Conservation (phyloP, 2,113 vertebrate species). For the Ellobius talpinus region DNA sequence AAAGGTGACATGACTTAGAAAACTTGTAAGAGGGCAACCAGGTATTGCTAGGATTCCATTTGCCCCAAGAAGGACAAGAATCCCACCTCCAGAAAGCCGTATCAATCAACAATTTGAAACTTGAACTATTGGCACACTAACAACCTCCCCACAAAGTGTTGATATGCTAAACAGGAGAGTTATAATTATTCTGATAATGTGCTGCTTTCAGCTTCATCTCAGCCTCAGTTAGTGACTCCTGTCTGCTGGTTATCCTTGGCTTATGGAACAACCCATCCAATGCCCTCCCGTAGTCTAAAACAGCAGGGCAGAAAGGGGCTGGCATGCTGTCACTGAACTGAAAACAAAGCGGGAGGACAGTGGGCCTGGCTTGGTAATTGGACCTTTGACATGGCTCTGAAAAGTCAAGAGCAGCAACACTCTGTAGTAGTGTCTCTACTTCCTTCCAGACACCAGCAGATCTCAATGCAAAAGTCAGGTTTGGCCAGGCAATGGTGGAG, state of each 20-base stretch:
- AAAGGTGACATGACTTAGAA: neutral
- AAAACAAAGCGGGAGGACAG: neutral
- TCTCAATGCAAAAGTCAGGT: neutral
- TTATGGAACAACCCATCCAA: neutral
- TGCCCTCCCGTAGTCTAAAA: neutral
- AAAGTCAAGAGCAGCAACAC: neutral
- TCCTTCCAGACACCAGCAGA: neutral
- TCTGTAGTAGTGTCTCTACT: neutral
- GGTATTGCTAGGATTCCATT: neutral
- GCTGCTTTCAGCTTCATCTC: neutral
- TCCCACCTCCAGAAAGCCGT: neutral
- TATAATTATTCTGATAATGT: neutral
- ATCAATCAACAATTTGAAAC: slow-evolving; percentile 30
- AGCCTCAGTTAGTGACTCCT: neutral
- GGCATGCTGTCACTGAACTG: fast-evolving
- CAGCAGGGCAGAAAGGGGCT: neutral
- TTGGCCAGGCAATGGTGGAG: neutral
- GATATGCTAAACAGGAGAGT: slow-evolving; percentile 31
- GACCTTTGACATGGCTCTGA: neutral
- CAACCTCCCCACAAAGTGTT: neutral
- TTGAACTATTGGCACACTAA: neutral
- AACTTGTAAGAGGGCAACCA: neutral
- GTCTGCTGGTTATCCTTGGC: neutral
- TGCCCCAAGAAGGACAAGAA: neutral
- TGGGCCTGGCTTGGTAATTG: neutral